Evolutionary conservation across 2,888 invertebrate genomes (phyloP), one percentile per base, ranked within the genome.

Genomic region (Philereme vetulata): DNA sequence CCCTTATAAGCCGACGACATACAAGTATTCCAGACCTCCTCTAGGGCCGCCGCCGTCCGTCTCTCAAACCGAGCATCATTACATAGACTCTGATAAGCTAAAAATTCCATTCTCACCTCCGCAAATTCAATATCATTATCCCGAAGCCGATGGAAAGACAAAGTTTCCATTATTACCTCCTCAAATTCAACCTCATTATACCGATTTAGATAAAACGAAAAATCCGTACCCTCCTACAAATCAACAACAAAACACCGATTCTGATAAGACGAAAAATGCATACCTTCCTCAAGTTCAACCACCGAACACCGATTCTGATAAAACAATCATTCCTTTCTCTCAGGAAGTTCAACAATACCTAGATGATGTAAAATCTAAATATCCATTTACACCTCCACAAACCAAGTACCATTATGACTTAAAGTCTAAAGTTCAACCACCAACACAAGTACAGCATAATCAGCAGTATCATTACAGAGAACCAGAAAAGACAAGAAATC

Each of bases 21-120:
- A 77, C 40, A 86, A 86, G 71, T 81, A 84, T 62, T 64, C 72
- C 9, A 81, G 82, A 9, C 82, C 86, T 4, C 82, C 84, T 3
- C 63, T 80, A 9, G 62, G 59, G 3, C 72, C 77, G 7, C 76
- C 83, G 2, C 82, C 82, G n/a, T 77, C 81, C 0, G 55, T 74
- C 4, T 34, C 71, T 10, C 82, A 79, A 51, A 45, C 51, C n/a
- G 65, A 64, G 55, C 77, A 82, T 49, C 82, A 84, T 61, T 84
- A 83, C 63, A 56, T 76, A 7, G 85, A 84, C 53, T 36, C 70
- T 40, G 66, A 71, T 9, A 65, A 67, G 8, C 57, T 46, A 33
- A 59, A 55, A 49, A 45, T 56, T 35, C 55, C 51, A 21, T 58
- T 62, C 45, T 34, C 58, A 57, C 56, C 59, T 7, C 53, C 56